Base-by-base conservation (phyloP, 2,113 vertebrate species). In the Pholis gunnellus region DNA sequence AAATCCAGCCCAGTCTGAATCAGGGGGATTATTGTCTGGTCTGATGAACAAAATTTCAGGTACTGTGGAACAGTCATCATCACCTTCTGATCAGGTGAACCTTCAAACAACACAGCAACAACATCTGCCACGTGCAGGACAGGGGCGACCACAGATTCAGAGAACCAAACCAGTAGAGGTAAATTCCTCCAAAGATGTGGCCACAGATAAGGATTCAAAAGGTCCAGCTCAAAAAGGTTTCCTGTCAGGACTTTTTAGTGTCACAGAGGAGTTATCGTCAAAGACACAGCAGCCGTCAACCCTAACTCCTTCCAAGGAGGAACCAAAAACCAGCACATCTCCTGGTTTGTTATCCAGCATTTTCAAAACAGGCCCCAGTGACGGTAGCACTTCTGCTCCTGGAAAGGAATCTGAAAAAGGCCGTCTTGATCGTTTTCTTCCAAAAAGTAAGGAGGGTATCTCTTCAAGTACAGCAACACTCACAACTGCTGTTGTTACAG, bases 311-410 rank as follows among this genome's bases (percentile, higher is more conserved):
- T 84, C 18, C 9, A 90, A 86, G 8, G 88, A 86, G 31, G 80
- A 85, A 57, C 85, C 93, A 40, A 95, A 94, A 77, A 79, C 50
- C 25, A 89, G 36, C 48, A 52, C 65, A 69, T 84, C 91, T 38
- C 27, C 94, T 79, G 90, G 94, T 67, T 91, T 97, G 48, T 83
- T 97, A 81, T 97, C 97, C 63, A 94, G 94, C 34, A 94, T 97
- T 85, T 95, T 96, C 78, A 96, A 94, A 87, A 91, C 95, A 50
- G 82, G 87, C 52, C 82, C 92, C 1, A 91, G 25, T 92, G 95
- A 95, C 78, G 93, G 71, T 60, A 74, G 6, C 57, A 59, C 89
- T 50, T 63, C 92, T 87, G 81, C 89, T 79, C 44, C 72, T 91
- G 95, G 11, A 52, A 92, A 91, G 6, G 91, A 91, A 87, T 48